Evolutionary conservation across 2,113 vertebrate genomes (phyloP), one percentile per base, ranked within the genome.

Genomic region (Lampris incognitus): DNA sequence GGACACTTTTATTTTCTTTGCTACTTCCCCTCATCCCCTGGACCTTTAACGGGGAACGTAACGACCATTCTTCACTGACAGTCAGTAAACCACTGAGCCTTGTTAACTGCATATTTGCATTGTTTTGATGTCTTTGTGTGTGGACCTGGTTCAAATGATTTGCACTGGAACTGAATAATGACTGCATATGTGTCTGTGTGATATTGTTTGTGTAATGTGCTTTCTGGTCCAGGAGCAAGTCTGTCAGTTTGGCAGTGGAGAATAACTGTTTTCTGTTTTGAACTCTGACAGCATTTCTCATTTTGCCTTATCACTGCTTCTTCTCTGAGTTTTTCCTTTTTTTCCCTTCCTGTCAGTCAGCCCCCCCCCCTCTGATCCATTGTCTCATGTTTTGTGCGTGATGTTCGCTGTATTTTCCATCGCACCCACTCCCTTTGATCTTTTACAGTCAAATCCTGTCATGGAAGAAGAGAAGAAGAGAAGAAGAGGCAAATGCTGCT

Each of bases 381-480:
- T 51, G 9, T 69, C 52, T 66, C 8, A 46, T 57, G n/a, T 64
- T 68, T 71, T 65, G 54, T 67, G 72, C 41, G 41, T 51, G 78
- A 54, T 48, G 61, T 82, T 54, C 39, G 9, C 50, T 72, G 2
- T 1, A 0, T 57, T 2, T 50, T 39, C n/a, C 10, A 38, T 70
- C 66, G 72, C 40, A 40, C 1, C 40, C 2, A 1, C 38, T 67
- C 49, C 64, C 71, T 83, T 78, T 87, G 74, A 77, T 85, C 82
- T 83, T 49, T 46, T 54, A 10, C 56, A 69, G 66, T 62, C 55
- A 69, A 72, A 71, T 69, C 58, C 46, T 58, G 66, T 73, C 59
- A 51, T 70, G 56, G 78, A 55, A 63, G 61, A 66, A 58, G 54
- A 80, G 68, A 82, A 80, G 68, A 82, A 39, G 48, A 78, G 83